Conservation (phyloP, 2,888 invertebrate genomes). For the Nineta flava region DNA sequence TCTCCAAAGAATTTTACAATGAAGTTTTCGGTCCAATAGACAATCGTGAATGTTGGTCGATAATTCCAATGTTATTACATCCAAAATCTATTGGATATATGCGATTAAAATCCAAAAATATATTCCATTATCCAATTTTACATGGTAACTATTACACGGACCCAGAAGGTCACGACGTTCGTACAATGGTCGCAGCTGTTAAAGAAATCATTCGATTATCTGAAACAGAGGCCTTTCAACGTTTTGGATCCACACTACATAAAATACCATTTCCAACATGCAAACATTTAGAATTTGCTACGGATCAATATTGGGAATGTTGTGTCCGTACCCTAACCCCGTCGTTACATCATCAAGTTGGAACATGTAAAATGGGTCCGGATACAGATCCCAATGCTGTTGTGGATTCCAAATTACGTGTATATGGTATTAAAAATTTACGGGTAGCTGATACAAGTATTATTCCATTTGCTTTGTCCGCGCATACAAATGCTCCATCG, state of each 20-base stretch:
- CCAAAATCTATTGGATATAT: constrained; percentile 35
- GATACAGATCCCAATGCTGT: constrained; percentile 37
- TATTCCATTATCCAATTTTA: constrained; percentile 39
- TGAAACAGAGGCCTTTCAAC: constrained; percentile 30
- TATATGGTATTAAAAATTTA: constrained; percentile 41
- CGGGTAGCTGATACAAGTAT: constrained; percentile 54
- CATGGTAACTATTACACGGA: constrained; percentile 40
- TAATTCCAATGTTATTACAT: constrained; percentile 39
- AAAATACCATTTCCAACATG: constrained; percentile 38
- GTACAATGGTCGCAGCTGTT: constrained; percentile 36
- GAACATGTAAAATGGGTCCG: constrained; percentile 56
- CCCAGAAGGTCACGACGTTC: constrained; percentile 26
- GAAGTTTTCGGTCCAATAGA: constrained; percentile 29
- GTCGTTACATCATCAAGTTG: constrained; percentile 50
- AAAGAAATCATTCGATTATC: constrained; percentile 30
- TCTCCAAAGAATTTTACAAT: constrained; percentile 30
- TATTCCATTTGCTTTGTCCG: constrained; percentile 46
- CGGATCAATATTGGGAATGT: constrained; percentile 53
- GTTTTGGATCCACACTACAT: constrained; percentile 40
- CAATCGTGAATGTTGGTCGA: constrained; percentile 29
- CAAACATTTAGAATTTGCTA: constrained; percentile 31
- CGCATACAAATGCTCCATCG: constrained; percentile 49
- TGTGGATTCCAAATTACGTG: constrained; percentile 43
- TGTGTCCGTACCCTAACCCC: constrained; percentile 38
- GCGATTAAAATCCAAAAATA: constrained; percentile 33